phyloP scores from a whole-genome alignment of 2,888 invertebrate genomes.

The Yponomeuta plumbellus region DNA sequence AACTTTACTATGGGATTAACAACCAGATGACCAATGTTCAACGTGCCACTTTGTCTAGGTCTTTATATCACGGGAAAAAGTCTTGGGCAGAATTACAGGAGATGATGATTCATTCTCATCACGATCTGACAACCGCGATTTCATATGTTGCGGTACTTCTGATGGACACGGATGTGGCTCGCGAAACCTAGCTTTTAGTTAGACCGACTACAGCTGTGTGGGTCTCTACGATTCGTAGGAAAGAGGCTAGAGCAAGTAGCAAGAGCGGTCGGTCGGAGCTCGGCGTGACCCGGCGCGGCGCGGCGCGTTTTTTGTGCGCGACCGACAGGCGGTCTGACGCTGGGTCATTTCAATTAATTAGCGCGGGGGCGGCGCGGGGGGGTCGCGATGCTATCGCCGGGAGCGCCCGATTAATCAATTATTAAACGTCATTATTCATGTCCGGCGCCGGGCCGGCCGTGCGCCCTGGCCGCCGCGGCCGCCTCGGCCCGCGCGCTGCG shows the following conservation, averaged over 20 bases:
- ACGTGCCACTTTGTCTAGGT: too few relatives aligned
- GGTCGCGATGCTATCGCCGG: slow-evolving; percentile 18
- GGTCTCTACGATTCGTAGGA: too few relatives aligned
- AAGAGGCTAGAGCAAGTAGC: background rate
- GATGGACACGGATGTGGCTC: too few relatives aligned
- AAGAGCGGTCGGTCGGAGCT: background rate
- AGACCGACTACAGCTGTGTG: too few relatives aligned
- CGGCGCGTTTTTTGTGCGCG: slow-evolving; percentile 31
- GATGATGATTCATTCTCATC: too few relatives aligned
- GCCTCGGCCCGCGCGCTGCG: slow-evolving; percentile 10
- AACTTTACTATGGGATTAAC: too few relatives aligned
- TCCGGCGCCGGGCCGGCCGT: slow-evolving; percentile 26
- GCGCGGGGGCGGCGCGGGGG: slow-evolving; percentile 26
- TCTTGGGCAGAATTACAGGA: too few relatives aligned
- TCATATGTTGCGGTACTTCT: too few relatives aligned
- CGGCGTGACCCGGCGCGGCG: background rate
- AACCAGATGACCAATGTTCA: too few relatives aligned
- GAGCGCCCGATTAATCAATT: slow-evolving; percentile 61
- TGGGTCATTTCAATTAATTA: slow-evolving; percentile 64
- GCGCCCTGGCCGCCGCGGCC: slow-evolving; percentile 20
- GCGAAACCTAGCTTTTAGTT: too few relatives aligned
- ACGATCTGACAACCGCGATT: too few relatives aligned
- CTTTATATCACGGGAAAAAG: too few relatives aligned
- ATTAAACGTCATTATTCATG: slow-evolving; percentile 66
- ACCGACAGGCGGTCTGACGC: slow-evolving; percentile 34